Base-by-base conservation (phyloP, 2,888 invertebrate genomes). In the Ethmia dodecea region DNA sequence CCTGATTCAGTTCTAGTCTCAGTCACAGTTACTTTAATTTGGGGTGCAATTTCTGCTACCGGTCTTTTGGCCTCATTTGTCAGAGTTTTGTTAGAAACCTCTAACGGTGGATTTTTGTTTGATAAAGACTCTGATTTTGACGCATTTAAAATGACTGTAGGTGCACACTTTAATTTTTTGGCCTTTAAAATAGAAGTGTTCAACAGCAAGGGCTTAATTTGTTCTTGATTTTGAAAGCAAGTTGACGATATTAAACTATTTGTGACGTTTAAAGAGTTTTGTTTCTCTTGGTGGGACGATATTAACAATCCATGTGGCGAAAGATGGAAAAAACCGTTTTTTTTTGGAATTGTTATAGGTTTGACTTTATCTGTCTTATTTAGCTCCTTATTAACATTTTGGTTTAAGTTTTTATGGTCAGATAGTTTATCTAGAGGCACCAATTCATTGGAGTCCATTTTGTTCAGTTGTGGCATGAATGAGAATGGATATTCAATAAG, bases 271-370 rank as follows among this genome's bases (percentile, higher is more conserved):
- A 18, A 8, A 18, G 5, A 18, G 5, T 18, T 5, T 18, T 18
- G 18, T 18, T 18, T 18, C 8, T 18, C 5, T 5, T 18, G 5
- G 8, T 5, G 8, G 8, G 18, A 5, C 18, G 18, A 53, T 42
- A 57, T 57, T 3, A 62, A 37, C 18, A 56, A 20, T 28, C 60
- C 64, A 11, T 59, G 58, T 12, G 68, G 43, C 6, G 60, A 49
- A 5, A 78, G 45, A 20, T 74, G 67, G 43, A 67, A 76, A 50
- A 79, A 75, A 11, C 65, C 66, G 50, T 74, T 66, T 0, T 61
- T 61, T 56, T 73, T 80, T 2, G 58, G 50, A 42, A 84, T 76
- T 61, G 63, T 83, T 38, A 84, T 81, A 5, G 83, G 80, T 52
- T 79, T 83, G 2, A 72, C 49, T 2, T 49, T 28, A n/a, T 43